These are phyloP conservation scores for Pomacea maculata DNA, from an alignment of 1,140 invertebrate genomes.

Conservation along the genomic window DNA sequence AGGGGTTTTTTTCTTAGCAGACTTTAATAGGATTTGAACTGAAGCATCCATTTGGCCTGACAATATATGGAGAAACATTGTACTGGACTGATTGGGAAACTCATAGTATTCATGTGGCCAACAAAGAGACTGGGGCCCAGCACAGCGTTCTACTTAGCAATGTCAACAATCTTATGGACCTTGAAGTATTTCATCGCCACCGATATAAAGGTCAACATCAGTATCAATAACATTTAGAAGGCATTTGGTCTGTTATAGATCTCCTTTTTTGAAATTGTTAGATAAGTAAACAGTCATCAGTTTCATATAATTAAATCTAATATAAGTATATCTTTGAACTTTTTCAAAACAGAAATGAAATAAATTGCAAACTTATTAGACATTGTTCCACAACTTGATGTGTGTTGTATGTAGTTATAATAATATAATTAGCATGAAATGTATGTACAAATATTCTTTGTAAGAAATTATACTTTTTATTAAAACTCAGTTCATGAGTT, in stretches of 20 bases:
- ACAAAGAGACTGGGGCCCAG: constrained; percentile 85
- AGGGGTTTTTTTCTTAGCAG: constrained; percentile 28
- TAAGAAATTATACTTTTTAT: too few species aligned
- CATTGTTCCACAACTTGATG: too few species aligned
- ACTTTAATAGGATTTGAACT: constrained; percentile 70
- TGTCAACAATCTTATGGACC: constrained; percentile 82
- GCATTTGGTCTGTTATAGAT: too few species aligned
- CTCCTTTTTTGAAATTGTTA: background rate
- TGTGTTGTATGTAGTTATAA: too few species aligned
- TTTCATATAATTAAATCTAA: background rate
- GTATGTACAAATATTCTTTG: too few species aligned
- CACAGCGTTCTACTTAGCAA: constrained; percentile 60
- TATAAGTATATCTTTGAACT: too few species aligned
- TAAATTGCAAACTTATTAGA: too few species aligned
- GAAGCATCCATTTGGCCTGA: constrained; percentile 93
- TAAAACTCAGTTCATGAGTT: too few species aligned
- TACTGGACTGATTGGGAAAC: constrained; percentile 96
- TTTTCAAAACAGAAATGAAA: too few species aligned
- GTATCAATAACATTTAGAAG: too few species aligned
- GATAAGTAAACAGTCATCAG: constrained; percentile 2
- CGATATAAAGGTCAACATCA: constrained; percentile 66
- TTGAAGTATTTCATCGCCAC: constrained; percentile 81
- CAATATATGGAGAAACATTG: constrained; percentile 88
- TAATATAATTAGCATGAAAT: too few species aligned
- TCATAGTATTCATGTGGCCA: constrained; percentile 55